These are phyloP conservation scores for Leptoteleia sp. DNA, from an alignment of 1,140 invertebrate species.

Conservation along the genomic window DNA sequence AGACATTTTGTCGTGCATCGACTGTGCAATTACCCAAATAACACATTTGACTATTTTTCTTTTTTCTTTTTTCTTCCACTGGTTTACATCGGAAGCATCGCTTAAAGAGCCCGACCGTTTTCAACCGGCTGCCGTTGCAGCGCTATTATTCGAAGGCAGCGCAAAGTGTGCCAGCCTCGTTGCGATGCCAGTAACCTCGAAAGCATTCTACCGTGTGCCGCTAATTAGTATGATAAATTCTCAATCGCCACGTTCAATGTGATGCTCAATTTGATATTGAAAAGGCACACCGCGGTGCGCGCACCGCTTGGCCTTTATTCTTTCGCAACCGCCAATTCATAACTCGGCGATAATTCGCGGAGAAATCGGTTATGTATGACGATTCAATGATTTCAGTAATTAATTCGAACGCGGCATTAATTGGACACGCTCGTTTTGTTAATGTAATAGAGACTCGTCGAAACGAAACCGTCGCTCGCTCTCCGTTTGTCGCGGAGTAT, in stretches of 20 bases:
- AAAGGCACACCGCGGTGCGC: not conserved
- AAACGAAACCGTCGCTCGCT: too few relatives aligned
- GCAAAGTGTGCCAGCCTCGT: conserved; percentile 45
- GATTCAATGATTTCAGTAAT: too few relatives aligned
- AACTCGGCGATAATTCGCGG: conserved; percentile 16
- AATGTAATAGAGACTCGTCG: too few relatives aligned
- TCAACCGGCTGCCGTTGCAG: conserved; percentile 26
- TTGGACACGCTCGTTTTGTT: too few relatives aligned
- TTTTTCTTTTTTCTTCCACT: too few relatives aligned
- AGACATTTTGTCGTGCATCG: conserved; percentile 40
- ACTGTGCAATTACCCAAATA: conserved; percentile 47
- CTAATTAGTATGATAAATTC: conserved; percentile 56
- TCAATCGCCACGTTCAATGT: conserved; percentile 24
- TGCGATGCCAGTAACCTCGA: conserved; percentile 48
- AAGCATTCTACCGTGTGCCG: conserved; percentile 42
- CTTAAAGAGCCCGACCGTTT: too few relatives aligned
- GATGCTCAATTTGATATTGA: conserved; percentile 32
- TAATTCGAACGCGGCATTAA: too few relatives aligned
- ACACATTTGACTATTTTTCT: conserved; percentile 43
- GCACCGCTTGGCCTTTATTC: conserved; percentile 3
- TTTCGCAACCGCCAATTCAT: conserved; percentile 9
- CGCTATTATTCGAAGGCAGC: conserved; percentile 46
- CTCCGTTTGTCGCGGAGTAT: too few relatives aligned
- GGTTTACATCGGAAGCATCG: conserved; percentile 45
- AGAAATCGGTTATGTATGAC: too few relatives aligned